Evolutionary conservation across 2,113 vertebrate genomes (phyloP).

Genomic region (Mungos mungo): DNA sequence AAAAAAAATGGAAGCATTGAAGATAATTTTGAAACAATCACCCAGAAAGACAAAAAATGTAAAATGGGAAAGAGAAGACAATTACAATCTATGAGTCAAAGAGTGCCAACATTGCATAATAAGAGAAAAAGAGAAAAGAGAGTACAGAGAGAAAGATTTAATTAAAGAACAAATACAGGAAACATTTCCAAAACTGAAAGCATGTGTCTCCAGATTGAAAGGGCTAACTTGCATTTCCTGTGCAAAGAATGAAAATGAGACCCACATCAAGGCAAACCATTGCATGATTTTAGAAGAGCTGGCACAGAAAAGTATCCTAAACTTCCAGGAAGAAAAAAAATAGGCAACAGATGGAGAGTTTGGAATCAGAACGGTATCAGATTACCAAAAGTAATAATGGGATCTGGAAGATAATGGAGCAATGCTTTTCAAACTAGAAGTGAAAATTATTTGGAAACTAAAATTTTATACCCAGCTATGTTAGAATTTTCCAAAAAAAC

Average conservation of each 20-base stretch:
- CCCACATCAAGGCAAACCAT: not conserved
- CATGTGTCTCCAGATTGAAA: not conserved
- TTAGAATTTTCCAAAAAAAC: not conserved
- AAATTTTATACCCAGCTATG: constrained; percentile 42
- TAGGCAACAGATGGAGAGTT: not conserved
- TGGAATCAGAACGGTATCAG: not conserved
- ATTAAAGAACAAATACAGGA: not conserved
- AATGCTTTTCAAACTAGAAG: not conserved
- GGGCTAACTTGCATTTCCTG: not conserved
- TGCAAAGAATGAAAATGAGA: not conserved
- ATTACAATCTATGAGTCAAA: not conserved
- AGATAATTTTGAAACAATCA: not conserved
- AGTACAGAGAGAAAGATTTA: not conserved
- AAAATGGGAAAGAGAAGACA: not conserved
- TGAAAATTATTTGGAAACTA: not conserved
- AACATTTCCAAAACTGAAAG: not conserved
- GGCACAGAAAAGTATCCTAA: not conserved
- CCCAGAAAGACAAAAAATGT: not conserved
- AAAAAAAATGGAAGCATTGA: not conserved
- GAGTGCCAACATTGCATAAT: not conserved
- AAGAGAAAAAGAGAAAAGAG: not conserved
- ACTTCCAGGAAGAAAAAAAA: not conserved
- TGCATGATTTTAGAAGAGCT: not conserved
- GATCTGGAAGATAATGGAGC: not conserved
- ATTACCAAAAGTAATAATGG: not conserved